Evolutionary conservation across 1,140 invertebrate species (phyloP).

Genomic region (Pomacea maculata): DNA sequence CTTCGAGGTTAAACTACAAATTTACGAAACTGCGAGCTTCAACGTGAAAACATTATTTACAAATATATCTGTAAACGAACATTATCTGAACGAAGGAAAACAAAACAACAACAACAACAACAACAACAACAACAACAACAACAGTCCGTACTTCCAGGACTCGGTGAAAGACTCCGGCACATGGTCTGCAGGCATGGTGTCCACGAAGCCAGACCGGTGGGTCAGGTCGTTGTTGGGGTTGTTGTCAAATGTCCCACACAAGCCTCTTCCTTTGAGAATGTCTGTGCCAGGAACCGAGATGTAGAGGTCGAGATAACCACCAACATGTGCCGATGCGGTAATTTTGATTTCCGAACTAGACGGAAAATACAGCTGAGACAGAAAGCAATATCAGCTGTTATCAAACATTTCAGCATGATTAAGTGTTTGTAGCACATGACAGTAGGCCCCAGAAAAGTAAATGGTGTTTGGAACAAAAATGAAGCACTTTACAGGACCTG

Average conservation of each 20-base stretch:
- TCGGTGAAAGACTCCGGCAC: conserved; percentile 14
- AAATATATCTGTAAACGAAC: too few species aligned
- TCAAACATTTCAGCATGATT: too few species aligned
- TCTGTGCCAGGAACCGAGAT: conserved; percentile 10
- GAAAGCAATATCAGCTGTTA: too few species aligned
- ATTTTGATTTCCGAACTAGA: conserved; percentile 21
- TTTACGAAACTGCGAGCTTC: too few species aligned
- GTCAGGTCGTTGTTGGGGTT: conserved; percentile 19
- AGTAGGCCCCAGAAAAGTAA: too few species aligned
- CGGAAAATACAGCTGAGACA: conserved; percentile 7
- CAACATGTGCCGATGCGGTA: background rate
- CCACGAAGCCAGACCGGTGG: conserved; percentile 11
- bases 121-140: background rate
- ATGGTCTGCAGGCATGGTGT: conserved; percentile 1
- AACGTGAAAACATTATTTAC: too few species aligned
- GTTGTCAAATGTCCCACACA: conserved; percentile 25
- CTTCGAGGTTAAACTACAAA: too few species aligned
- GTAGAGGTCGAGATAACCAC: background rate
- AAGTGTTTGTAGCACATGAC: too few species aligned
- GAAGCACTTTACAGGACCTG: too few species aligned
- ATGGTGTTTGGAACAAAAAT: too few species aligned
- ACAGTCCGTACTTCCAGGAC: conserved; percentile 15
- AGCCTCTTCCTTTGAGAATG: background rate
- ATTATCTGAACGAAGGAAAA: too few species aligned
- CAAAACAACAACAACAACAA: too few species aligned